phyloP scores from a whole-genome alignment of 2,888 invertebrate genomes.

The Lasioglossum villosulum region DNA sequence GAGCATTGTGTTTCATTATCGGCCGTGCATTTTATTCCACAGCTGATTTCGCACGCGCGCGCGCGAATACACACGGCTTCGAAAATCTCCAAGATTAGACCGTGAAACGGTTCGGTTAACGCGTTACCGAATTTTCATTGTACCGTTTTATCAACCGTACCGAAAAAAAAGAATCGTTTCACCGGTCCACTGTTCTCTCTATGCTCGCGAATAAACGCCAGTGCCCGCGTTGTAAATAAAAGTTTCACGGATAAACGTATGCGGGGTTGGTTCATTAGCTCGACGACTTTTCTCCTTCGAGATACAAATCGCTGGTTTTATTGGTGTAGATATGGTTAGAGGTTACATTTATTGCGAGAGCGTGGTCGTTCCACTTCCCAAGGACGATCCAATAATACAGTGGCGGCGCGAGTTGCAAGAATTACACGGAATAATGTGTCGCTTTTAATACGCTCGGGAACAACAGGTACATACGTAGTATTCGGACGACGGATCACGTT shows the following conservation, averaged over 20 bases:
- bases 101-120: not conserved
- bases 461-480: not conserved
- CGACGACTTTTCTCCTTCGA: not conserved
- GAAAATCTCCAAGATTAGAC: not conserved
- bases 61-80: not conserved
- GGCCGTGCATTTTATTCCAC: not conserved
- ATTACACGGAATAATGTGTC: not conserved
- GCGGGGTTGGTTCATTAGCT: not conserved
- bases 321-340: constrained; percentile 1
- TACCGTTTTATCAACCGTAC: not conserved
- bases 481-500: not conserved
- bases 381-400: constrained; percentile 1
- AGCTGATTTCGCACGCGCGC: not conserved
- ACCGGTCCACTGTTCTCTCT: not conserved
- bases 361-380: constrained; percentile 16
- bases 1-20: constrained; percentile 29
- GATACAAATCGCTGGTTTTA: not conserved
- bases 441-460: not conserved
- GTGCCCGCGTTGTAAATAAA: not conserved
- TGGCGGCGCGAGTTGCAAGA: not conserved
- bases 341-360: constrained; percentile 15
- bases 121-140: not conserved
- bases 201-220: not conserved
- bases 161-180: not conserved
- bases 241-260: not conserved